Conservation (phyloP, 2,797 vertebrate species). For the Argentina silus region DNA sequence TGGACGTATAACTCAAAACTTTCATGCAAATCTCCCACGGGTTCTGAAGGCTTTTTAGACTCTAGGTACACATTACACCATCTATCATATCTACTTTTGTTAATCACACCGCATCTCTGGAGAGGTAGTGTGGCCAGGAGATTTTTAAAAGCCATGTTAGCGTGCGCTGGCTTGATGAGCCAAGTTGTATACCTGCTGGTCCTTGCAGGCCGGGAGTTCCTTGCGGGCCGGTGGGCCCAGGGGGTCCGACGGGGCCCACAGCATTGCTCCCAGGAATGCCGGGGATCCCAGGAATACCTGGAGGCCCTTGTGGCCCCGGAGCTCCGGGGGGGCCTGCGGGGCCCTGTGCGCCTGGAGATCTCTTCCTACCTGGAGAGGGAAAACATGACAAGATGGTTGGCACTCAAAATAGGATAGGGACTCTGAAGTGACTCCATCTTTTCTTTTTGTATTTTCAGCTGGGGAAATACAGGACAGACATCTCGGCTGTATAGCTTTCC, state of each 20-base stretch:
- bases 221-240: slow-evolving; percentile 89
- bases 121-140: too few relatives aligned
- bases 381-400: neutral
- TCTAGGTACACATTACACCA: too few relatives aligned
- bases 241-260: slow-evolving; percentile 91
- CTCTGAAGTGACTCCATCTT: neutral
- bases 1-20: too few relatives aligned
- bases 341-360: slow-evolving; percentile 83
- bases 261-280: slow-evolving; percentile 94
- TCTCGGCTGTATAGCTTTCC: too few relatives aligned
- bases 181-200: slow-evolving; percentile 80
- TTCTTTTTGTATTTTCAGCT: too few relatives aligned
- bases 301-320: slow-evolving; percentile 91
- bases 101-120: too few relatives aligned
- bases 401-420: slow-evolving; percentile 1
- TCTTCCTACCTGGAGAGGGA: slow-evolving; percentile 82
- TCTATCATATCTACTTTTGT: too few relatives aligned
- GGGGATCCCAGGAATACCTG: slow-evolving; percentile 95
- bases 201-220: slow-evolving; percentile 90
- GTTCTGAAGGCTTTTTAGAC: too few relatives aligned
- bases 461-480: too few relatives aligned
- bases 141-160: too few relatives aligned
- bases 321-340: slow-evolving; percentile 86
- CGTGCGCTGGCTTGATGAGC: too few relatives aligned
- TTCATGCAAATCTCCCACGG: too few relatives aligned